phyloP scores from a whole-genome alignment of 2,113 vertebrate species.

The Mola mola region DNA sequence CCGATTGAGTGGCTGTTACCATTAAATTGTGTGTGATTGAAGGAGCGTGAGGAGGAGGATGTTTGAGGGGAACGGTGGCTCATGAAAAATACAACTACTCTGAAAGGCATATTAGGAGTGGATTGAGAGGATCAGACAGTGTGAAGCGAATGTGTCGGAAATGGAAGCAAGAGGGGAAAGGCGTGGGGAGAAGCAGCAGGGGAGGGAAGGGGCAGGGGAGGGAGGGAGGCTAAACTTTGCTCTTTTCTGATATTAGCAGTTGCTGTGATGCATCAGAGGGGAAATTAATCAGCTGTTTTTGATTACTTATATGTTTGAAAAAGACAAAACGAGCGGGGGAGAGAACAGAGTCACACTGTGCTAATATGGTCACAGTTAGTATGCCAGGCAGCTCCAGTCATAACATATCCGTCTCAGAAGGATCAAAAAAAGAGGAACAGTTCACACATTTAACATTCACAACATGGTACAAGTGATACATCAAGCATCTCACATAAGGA shows the following conservation, averaged over 20 bases:
- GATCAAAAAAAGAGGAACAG: conserved; percentile 3
- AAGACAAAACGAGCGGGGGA: conserved; percentile 39
- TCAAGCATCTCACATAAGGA: conserved; percentile 28
- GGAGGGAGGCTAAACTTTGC: conserved; percentile 39
- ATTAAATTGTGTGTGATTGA: conserved; percentile 77
- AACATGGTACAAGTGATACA: conserved; percentile 41
- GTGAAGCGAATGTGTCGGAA: conserved; percentile 47
- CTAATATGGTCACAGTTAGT: conserved; percentile 54
- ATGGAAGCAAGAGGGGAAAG: conserved; percentile 28
- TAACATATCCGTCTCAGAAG: conserved; percentile 43
- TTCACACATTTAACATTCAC: conserved; percentile 43
- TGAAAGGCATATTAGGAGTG: conserved; percentile 51
- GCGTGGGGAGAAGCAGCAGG: conserved; percentile 19
- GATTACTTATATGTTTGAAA: conserved; percentile 68
- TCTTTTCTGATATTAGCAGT: conserved; percentile 38
- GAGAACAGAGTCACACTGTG: conserved; percentile 55
- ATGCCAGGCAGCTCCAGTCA: conserved; percentile 47
- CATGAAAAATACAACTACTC: conserved; percentile 9
- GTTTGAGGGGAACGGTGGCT: conserved; percentile 6
- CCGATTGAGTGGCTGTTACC: conserved; percentile 82
- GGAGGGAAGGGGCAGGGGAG: not conserved
- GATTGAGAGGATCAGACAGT: conserved; percentile 61
- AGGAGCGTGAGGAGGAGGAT: conserved; percentile 18
- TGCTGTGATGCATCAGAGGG: conserved; percentile 49
- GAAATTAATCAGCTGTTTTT: conserved; percentile 69